Conservation (phyloP, 2,888 invertebrate species). For the Drosophila merina region DNA sequence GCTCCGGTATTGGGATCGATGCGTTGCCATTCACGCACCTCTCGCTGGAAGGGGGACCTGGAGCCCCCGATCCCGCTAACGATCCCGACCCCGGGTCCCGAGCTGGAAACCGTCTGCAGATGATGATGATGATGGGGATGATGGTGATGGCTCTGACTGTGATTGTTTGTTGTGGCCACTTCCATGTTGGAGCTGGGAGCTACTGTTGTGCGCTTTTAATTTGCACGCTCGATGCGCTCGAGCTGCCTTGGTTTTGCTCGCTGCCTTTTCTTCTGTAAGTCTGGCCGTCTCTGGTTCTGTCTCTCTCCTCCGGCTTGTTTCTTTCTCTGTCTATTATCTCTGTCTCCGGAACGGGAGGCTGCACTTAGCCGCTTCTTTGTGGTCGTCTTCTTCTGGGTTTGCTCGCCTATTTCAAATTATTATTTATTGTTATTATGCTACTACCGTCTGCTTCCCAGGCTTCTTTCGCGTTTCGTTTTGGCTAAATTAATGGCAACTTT, state of each 20-base stretch:
- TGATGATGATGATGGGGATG: slow-evolving; percentile 57
- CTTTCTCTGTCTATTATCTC: slow-evolving; percentile 5
- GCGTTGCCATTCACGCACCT: slow-evolving; percentile 84
- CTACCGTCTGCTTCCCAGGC: slow-evolving; percentile 52
- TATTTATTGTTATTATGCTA: slow-evolving; percentile 79
- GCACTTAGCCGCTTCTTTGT: slow-evolving; percentile 41
- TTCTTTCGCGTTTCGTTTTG: slow-evolving; percentile 54
- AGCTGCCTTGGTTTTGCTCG: slow-evolving; percentile 50
- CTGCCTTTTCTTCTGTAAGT: slow-evolving; percentile 20
- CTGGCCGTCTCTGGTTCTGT: slow-evolving; percentile 19
- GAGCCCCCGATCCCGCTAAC: slow-evolving; percentile 59
- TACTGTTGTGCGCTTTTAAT: slow-evolving; percentile 77
- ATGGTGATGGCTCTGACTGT: slow-evolving; percentile 78
- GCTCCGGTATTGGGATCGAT: slow-evolving; percentile 84
- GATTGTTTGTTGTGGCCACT: slow-evolving; percentile 81
- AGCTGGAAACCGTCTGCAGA: slow-evolving; percentile 30
- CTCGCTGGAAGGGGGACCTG: slow-evolving; percentile 84
- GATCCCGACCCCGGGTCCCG: neutral
- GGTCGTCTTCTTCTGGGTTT: slow-evolving; percentile 33
- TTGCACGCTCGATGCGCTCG: slow-evolving; percentile 75
- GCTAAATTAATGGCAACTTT: slow-evolving; percentile 78
- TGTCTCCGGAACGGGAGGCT: slow-evolving; percentile 36
- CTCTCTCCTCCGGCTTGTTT: slow-evolving; percentile 3
- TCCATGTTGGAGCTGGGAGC: slow-evolving; percentile 65
- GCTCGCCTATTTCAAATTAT: slow-evolving; percentile 79